Evolutionary conservation across 2,888 invertebrate genomes (phyloP).

Genomic region (Oeneis ivallda): DNA sequence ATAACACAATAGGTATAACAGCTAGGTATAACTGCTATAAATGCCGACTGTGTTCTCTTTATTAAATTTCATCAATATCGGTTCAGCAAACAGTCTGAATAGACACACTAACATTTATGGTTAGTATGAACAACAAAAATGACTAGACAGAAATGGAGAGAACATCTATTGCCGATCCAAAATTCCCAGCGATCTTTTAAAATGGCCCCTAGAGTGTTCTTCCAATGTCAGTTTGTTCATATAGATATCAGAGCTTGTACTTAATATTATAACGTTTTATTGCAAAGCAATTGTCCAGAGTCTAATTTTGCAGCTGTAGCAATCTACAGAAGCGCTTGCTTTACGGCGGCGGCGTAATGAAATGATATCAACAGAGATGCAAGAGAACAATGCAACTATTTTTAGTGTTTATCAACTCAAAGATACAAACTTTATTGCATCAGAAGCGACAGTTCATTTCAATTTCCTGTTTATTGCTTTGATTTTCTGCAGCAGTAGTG

Average conservation of each 20-base stretch:
- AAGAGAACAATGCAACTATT: constrained; percentile 38
- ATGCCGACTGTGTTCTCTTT: too few relatives aligned
- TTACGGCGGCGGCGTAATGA: constrained; percentile 50
- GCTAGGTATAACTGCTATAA: too few relatives aligned
- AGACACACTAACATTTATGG: too few relatives aligned
- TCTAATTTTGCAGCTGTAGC: constrained; percentile 32
- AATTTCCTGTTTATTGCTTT: constrained; percentile 11
- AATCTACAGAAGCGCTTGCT: constrained; percentile 53
- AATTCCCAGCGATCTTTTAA: neutral
- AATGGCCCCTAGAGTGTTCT: neutral
- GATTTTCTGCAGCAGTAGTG: neutral
- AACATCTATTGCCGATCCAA: neutral
- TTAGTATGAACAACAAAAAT: neutral
- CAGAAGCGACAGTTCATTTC: constrained; percentile 28
- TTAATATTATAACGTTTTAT: constrained; percentile 31
- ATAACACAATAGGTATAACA: too few relatives aligned
- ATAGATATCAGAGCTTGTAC: neutral
- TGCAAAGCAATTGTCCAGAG: constrained; percentile 36
- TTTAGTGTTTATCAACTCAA: constrained; percentile 41
- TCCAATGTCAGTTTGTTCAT: neutral
- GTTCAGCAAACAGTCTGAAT: too few relatives aligned
- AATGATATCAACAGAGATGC: constrained; percentile 45
- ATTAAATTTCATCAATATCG: too few relatives aligned
- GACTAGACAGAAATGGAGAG: neutral
- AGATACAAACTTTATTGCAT: constrained; percentile 33